phyloP scores from a whole-genome alignment of 37 sponge, comb jelly and placozoan genomes.

The Agelas oroides region DNA sequence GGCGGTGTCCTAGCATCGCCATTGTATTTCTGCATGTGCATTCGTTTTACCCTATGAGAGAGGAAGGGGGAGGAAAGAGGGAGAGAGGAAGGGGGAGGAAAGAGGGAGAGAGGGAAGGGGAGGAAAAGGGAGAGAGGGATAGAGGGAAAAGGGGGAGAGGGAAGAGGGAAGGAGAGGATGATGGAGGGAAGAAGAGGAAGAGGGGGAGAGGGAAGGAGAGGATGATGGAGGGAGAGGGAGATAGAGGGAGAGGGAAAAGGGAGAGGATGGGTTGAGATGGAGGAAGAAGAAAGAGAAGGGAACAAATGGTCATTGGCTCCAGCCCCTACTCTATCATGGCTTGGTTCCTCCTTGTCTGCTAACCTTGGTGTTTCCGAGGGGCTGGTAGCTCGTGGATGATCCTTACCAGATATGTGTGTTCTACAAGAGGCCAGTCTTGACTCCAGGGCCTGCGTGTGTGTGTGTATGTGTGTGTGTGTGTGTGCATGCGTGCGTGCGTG shows the following conservation, averaged over 20 bases:
- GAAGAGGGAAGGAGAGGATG: no score
- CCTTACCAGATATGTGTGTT: slow-evolving; percentile 63
- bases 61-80: not conserved
- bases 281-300: no score
- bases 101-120: not conserved
- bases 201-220: no score
- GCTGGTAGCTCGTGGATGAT: not conserved
- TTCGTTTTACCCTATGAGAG: slow-evolving; percentile 22
- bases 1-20: slow-evolving; percentile 11
- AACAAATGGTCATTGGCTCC: no score
- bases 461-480: not conserved
- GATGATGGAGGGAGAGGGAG: no score
- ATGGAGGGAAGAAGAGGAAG: no score
- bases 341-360: no score
- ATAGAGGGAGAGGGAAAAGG: no score
- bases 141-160: no score
- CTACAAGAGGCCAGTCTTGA: slow-evolving; percentile 81
- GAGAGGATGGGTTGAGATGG: no score
- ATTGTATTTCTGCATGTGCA: slow-evolving; percentile 23
- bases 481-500: slow-evolving; percentile 29
- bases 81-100: not conserved
- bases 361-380: slow-evolving; percentile 36
- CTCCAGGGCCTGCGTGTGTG: slow-evolving; percentile 72
- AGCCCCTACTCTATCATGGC: no score
- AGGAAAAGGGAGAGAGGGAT: not conserved